Evolutionary conservation across 2,888 invertebrate genomes (phyloP).

Genomic region (Alitta virens): DNA sequence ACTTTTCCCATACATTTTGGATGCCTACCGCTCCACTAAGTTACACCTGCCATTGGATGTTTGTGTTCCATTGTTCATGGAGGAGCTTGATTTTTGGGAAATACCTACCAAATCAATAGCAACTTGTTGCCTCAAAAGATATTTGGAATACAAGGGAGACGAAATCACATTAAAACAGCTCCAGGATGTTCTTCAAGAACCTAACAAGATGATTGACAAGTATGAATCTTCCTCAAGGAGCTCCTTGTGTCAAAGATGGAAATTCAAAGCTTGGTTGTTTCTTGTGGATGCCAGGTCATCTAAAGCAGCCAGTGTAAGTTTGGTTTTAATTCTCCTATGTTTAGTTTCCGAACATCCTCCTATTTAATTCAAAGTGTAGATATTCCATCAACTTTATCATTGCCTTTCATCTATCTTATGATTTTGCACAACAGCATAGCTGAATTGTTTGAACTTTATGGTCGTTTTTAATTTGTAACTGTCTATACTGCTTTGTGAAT

Average conservation of each 20-base stretch:
- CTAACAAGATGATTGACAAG: not conserved
- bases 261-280: constrained; percentile 28
- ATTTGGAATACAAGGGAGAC: constrained; percentile 16
- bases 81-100: constrained; percentile 37
- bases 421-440: no score
- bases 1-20: constrained; percentile 31
- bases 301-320: constrained; percentile 29
- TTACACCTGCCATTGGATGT: constrained; percentile 34
- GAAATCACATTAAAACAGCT: constrained; percentile 6
- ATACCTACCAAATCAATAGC: constrained; percentile 28
- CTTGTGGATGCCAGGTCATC: constrained; percentile 32
- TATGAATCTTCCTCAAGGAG: not conserved
- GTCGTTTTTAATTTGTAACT: no score
- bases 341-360: no score
- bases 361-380: no score
- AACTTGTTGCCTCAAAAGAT: constrained; percentile 31
- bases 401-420: no score
- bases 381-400: no score
- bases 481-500: no score
- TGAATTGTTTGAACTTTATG: no score
- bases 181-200: constrained; percentile 3
- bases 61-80: constrained; percentile 29
- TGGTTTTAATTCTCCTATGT: no score
- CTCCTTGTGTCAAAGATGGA: not conserved
- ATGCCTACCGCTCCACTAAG: constrained; percentile 30